Conservation (phyloP, 2,888 invertebrate genomes). For the Mesoligia furuncula region DNA sequence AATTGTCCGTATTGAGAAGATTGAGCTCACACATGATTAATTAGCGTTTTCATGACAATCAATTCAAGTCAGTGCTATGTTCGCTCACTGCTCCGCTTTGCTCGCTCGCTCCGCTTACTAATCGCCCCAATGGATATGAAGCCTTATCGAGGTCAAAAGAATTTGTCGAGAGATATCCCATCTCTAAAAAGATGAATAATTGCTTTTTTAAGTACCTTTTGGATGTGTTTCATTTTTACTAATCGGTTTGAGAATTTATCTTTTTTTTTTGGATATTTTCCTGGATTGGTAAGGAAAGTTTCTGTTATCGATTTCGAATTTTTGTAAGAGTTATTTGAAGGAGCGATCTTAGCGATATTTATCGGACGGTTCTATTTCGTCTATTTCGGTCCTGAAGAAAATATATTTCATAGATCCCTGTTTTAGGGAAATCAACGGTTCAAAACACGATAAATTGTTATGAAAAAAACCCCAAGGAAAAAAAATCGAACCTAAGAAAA, state of each 20-base stretch:
- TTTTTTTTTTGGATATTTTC: background rate
- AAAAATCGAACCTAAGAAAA: no score
- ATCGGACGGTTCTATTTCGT: no score
- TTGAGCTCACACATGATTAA: no score
- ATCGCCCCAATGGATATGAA: background rate
- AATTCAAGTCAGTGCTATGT: no score
- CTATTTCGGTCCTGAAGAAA: background rate
- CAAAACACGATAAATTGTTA: background rate
- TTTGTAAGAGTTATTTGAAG: background rate
- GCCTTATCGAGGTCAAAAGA: conserved; percentile 16
- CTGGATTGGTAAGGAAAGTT: background rate
- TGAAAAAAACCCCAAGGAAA: no score
- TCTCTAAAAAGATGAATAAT: conserved; percentile 29
- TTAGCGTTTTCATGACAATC: no score
- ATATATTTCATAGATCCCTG: no score
- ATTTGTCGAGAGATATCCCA: conserved; percentile 20
- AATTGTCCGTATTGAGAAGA: no score
- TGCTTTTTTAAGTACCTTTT: conserved; percentile 19
- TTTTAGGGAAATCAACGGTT: no score
- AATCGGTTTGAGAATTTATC: conserved; percentile 15
- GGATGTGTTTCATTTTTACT: conserved; percentile 19
- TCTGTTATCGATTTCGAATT: background rate
- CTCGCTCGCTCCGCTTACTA: background rate
- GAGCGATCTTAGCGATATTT: no score
- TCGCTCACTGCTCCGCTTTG: background rate